Evolutionary conservation across 2,888 invertebrate species (phyloP), one percentile per base, ranked within the genome.

Genomic region (Aplocera efformata): DNA sequence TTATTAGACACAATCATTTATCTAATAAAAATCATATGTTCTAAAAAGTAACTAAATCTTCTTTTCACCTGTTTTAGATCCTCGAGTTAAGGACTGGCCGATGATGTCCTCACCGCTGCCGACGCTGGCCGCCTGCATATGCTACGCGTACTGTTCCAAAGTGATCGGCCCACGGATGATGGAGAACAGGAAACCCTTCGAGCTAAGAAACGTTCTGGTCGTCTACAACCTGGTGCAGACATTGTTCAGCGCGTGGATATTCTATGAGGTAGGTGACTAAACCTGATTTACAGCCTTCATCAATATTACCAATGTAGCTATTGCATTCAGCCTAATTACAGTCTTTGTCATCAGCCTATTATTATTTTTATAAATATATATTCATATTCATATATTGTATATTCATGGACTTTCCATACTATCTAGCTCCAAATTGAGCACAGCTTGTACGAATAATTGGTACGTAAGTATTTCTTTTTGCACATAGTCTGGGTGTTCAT

Each of bases 81-180:
- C 95, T 27, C 91, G 98, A 55, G 96, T 97, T 36, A 94, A 92
- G 64, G 93, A 93, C 69, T 97, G 96, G 95, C 89, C 94, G 48
- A 92, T 98, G 93, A 95, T 97, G 94, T 92, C 93, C 62, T 95
- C 95, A 46, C 97, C 97, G 9, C 89, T 94, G 69, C 97, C 97
- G 30, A 97, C 97, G 52, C 71, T 97, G 37, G 86, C 91, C 38
- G 92, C 96, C 68, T 97, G 97, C 81, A 65, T 96, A 40, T 90
- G 90, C 63, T 98, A 97, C 88, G 95, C 95, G 53, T 93, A 94
- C 74, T 92, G 94, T 72, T 94, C 96, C 59, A 93, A 92, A 79
- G 91, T 91, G 42, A 74, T 96, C 56, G 97, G 97, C 46, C 98
- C 98, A 33, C 90, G 91, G 63, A 77, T 96, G 40, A 98, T 98